Base-by-base conservation (phyloP, 2,113 vertebrate species). In the Uria lomvia region DNA sequence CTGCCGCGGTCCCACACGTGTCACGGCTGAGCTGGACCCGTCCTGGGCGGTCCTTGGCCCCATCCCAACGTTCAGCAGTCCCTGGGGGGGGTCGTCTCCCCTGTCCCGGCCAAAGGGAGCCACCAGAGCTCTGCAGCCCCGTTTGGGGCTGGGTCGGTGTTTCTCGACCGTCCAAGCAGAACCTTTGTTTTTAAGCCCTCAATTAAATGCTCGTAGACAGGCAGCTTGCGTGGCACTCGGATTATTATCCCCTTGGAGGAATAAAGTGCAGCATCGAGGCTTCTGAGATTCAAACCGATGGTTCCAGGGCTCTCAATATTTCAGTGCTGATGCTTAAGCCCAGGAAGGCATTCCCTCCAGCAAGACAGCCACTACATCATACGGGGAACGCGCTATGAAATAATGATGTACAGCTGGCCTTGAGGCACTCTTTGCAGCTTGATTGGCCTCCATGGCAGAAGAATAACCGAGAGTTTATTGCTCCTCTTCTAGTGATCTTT, bases 341-440 rank as follows among this genome's bases (percentile, higher is more conserved):
- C 3, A 9, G 78, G 77, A 18, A 79, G 93, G 96, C 62, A 45
- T 95, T 82, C 90, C 96, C 90, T 53, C 6, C 90, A 88, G 96
- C 45, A 0, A 86, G 92, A 42, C 93, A 95, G 92, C 88, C 85
- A 42, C 93, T 66, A 15, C 88, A 88, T 76, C 96, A 70, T 12
- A n/a, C 9, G 11, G 94, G 88, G 70, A 84, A 24, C 2, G 9
- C 1, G 5, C 2, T 11, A 38, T 34, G 90, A 83, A 96, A 92
- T 55, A 70, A 92, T 96, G 96, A 97, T 96, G 94, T 95, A 95
- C 85, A 9, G 45, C 92, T 38, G 96, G 27, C 96, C 94, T 90
- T 83, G 88, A 68, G 96, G 96, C 93, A 9, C 85, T 90, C 96
- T 90, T 78, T 94, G 96, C 96, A 96, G 96, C 94, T 95, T 49